Conservation (phyloP, 2,888 invertebrate species). For the Panopea generosa region DNA sequence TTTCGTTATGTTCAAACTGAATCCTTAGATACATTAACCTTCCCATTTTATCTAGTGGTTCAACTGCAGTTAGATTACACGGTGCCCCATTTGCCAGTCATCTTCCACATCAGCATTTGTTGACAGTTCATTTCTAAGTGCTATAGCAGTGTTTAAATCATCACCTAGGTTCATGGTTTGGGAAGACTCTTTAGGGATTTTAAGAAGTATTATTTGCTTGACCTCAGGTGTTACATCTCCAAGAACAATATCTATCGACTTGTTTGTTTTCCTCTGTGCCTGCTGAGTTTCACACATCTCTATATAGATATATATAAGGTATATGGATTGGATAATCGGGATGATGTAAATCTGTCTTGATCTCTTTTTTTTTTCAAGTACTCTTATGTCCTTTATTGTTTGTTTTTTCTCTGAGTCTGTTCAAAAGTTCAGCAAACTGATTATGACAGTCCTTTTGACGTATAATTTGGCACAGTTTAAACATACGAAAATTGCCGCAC, state of each 20-base stretch:
- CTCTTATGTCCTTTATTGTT: slow-evolving; percentile 4
- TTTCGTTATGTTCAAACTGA: slow-evolving; percentile 2
- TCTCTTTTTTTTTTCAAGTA: not conserved
- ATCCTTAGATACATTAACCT: not conserved
- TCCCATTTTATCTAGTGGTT: not conserved
- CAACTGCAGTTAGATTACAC: slow-evolving; percentile 14
- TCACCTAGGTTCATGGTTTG: slow-evolving; percentile 12
- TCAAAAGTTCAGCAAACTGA: slow-evolving; percentile 49
- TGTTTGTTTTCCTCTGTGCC: not conserved
- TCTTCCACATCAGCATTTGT: slow-evolving; percentile 48
- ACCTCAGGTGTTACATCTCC: slow-evolving; percentile 10
- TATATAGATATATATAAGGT: slow-evolving; percentile 29
- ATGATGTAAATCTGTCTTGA: not conserved
- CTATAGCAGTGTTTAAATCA: slow-evolving; percentile 23
- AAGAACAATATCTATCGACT: slow-evolving; percentile 8
- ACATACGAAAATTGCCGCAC: slow-evolving; percentile 39
- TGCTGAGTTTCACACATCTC: slow-evolving; percentile 17
- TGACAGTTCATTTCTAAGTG: slow-evolving; percentile 28
- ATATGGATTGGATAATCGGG: slow-evolving; percentile 17
- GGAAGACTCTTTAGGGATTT: not conserved
- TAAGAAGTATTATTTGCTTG: not conserved
- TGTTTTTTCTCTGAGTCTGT: slow-evolving; percentile 7
- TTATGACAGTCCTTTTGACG: slow-evolving; percentile 40
- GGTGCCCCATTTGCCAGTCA: slow-evolving; percentile 49
- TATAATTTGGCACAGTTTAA: too few species aligned